Percentiles rank a stretch among this genome's conserved stretches.
Conservation (phyloP, 2,888 invertebrate species). For the Rhagonycha lutea region DNA sequence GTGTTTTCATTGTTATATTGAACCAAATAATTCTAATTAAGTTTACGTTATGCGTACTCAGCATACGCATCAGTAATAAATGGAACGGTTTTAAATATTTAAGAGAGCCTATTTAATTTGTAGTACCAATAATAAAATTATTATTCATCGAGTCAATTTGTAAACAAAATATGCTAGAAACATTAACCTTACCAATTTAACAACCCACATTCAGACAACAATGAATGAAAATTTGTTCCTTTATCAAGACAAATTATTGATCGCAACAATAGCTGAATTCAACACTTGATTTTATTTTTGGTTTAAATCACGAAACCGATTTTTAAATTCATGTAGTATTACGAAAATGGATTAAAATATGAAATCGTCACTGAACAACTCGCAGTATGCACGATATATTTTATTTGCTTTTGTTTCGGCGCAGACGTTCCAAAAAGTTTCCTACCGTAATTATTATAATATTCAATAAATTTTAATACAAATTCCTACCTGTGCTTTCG, state of each 20-base stretch:
- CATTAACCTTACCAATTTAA: neutral
- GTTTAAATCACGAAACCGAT: neutral
- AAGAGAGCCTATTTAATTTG: neutral
- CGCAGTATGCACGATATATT: neutral
- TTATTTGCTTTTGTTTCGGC: neutral
- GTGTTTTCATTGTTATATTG: neutral
- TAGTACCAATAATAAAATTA: neutral
- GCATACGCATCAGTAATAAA: neutral
- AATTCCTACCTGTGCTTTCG: slow-evolving; percentile 29
- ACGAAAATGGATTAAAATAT: neutral
- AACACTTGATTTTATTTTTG: neutral
- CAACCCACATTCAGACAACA: neutral
- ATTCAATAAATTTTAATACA: neutral
- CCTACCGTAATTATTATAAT: neutral
- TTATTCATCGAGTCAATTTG: neutral
- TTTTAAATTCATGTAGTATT: neutral
- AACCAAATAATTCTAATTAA: neutral
- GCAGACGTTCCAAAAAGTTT: neutral
- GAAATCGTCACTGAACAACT: neutral
- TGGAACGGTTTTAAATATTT: neutral
- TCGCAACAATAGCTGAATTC: neutral
- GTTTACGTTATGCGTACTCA: neutral
- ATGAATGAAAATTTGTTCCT: neutral
- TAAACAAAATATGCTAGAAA: neutral
- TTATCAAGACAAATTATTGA: neutral